Conservation (phyloP, 2,888 invertebrate species). For the Phyto melanocephala region DNA sequence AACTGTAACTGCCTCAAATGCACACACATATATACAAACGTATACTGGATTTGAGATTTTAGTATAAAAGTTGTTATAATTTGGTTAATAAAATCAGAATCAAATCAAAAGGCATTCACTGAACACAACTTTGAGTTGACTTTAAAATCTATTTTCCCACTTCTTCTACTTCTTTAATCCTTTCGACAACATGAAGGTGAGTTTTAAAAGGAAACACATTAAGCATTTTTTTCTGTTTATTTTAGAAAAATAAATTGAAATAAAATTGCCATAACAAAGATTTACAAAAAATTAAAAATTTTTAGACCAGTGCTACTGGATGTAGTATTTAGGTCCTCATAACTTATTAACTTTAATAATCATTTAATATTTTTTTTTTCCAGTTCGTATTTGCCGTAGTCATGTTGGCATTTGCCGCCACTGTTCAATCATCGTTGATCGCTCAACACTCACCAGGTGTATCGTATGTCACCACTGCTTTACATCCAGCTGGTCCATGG, state of each 20-base stretch:
- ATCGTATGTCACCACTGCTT: constrained; percentile 72
- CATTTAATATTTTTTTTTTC: constrained; percentile 24
- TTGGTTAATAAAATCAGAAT: constrained; percentile 77
- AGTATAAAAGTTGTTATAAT: constrained; percentile 77
- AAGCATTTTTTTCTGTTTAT: neutral
- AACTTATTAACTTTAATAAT: no score
- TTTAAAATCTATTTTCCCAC: constrained; percentile 32
- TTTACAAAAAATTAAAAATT: neutral
- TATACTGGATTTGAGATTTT: constrained; percentile 64
- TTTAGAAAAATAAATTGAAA: neutral
- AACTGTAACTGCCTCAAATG: neutral
- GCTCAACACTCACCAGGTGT: constrained; percentile 70
- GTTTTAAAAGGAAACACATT: neutral
- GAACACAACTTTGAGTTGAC: constrained; percentile 70
- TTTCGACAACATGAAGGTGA: constrained; percentile 77
- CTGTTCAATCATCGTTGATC: constrained; percentile 74
- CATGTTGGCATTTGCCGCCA: constrained; percentile 75
- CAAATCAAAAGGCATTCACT: constrained; percentile 74
- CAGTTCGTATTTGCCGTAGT: constrained; percentile 71
- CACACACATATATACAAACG: neutral
- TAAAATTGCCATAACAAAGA: neutral
- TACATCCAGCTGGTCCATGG: constrained; percentile 67
- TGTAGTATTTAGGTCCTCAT: neutral
- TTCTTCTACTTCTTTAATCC: constrained; percentile 57
- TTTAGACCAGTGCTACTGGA: neutral